Conservation (phyloP, 2,888 invertebrate species). For the Criorhina ranunculi region DNA sequence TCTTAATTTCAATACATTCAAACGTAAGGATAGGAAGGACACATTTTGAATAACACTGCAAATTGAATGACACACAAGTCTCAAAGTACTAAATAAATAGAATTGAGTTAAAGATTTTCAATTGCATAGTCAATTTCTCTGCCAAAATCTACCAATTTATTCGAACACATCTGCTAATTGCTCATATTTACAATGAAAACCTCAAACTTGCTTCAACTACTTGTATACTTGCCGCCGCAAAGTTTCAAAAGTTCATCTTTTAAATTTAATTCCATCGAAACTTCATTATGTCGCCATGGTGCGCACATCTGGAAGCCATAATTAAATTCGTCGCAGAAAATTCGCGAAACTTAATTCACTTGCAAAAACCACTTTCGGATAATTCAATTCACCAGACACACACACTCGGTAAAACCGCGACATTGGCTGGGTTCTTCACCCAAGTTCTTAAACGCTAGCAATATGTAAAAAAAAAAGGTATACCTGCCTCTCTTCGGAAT, state of each 20-base stretch:
- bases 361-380: conserved; percentile 42
- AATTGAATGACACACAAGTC: too few species aligned
- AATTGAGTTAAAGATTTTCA: too few species aligned
- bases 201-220: not conserved
- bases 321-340: conserved; percentile 41
- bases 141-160: too few species aligned
- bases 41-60: too few species aligned
- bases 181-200: not conserved
- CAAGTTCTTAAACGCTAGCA: conserved; percentile 8
- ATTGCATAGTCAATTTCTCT: too few species aligned
- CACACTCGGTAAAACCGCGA: conserved; percentile 9
- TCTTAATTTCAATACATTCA: too few species aligned
- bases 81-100: too few species aligned
- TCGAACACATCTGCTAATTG: too few species aligned
- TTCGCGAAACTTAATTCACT: conserved; percentile 42
- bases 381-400: conserved; percentile 42
- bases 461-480: too few species aligned
- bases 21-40: too few species aligned
- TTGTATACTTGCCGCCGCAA: not conserved
- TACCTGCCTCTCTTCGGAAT: not conserved
- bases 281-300: conserved; percentile 5
- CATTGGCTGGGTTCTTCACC: not conserved
- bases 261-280: conserved; percentile 37
- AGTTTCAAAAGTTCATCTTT: not conserved
- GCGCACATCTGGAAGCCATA: conserved; percentile 32